phyloP scores from a whole-genome alignment of 2,888 invertebrate species.

The Perithous albicinctus region DNA sequence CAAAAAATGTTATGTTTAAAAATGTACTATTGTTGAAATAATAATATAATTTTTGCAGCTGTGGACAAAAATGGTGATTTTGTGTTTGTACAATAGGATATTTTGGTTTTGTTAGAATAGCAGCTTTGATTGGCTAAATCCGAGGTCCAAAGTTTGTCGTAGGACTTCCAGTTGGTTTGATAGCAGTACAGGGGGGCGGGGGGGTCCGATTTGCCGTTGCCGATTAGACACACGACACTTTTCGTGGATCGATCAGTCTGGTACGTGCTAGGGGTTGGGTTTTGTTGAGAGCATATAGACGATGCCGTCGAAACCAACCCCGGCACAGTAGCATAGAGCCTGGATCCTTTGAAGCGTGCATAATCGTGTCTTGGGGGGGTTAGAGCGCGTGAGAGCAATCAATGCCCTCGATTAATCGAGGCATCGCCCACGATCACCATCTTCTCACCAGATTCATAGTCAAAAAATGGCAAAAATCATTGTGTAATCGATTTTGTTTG shows the following conservation, averaged over 20 bases:
- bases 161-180: conserved; percentile 57
- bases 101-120: not conserved
- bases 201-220: not conserved
- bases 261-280: conserved; percentile 51
- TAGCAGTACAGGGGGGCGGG: too few species aligned
- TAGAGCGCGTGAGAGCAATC: conserved; percentile 73
- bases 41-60: too few species aligned
- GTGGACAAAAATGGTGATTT: too few species aligned
- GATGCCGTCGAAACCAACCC: conserved; percentile 56
- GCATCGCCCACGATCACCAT: conserved; percentile 57
- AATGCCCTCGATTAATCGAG: conserved; percentile 77
- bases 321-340: conserved; percentile 66
- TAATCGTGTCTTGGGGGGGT: conserved; percentile 78
- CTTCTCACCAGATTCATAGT: not conserved
- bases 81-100: not conserved
- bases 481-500: not conserved
- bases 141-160: conserved; percentile 51
- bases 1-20: too few species aligned
- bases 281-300: conserved; percentile 49
- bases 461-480: not conserved
- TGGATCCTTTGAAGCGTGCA: conserved; percentile 76
- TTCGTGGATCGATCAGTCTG: conserved; percentile 64
- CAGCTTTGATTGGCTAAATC: conserved; percentile 38
- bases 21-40: too few species aligned
- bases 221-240: conserved; percentile 57